phyloP scores from a whole-genome alignment of 2,113 vertebrate species.

The Corythaixoides concolor region DNA sequence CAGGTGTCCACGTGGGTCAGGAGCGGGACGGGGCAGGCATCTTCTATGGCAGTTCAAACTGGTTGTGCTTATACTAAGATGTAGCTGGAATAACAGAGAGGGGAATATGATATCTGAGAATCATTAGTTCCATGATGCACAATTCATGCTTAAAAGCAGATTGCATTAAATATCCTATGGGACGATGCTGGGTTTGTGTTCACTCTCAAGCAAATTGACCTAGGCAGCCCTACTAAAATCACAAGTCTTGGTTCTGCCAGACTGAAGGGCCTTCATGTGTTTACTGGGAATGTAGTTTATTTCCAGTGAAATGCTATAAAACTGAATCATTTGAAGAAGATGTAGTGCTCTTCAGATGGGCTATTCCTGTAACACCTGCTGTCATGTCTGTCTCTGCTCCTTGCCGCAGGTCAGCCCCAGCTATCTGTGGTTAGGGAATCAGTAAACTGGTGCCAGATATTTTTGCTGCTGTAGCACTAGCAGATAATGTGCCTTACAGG shows the following conservation, averaged over 20 bases:
- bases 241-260: not conserved
- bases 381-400: not conserved
- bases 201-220: not conserved
- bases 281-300: not conserved
- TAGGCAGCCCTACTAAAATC: not conserved
- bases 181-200: not conserved
- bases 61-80: not conserved
- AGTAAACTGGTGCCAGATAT: not conserved
- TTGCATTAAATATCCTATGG: not conserved
- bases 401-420: slow-evolving; percentile 1
- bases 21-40: rapidly evolving
- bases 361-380: not conserved
- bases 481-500: not conserved
- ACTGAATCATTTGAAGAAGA: not conserved
- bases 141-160: not conserved
- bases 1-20: not conserved
- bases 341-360: not conserved
- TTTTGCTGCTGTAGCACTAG: not conserved
- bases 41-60: not conserved
- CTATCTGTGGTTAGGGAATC: not conserved
- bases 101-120: not conserved
- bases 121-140: not conserved
- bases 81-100: not conserved
- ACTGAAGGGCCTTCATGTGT: not conserved
- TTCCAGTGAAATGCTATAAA: not conserved